Conservation (phyloP, 2,797 vertebrate genomes). For the Odontamblyopus lacepedii region DNA sequence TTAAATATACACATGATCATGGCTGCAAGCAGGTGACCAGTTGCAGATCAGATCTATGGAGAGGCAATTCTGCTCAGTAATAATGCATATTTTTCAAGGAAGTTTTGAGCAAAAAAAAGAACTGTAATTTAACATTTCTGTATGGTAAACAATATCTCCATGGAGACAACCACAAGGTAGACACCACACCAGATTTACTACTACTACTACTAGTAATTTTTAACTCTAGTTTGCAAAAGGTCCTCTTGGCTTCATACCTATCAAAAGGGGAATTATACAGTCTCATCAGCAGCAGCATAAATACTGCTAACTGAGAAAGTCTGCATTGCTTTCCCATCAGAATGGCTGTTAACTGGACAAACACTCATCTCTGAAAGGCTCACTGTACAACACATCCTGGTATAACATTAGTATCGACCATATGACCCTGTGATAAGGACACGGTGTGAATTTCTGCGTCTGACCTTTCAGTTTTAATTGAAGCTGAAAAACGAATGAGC, state of each 20-base stretch:
- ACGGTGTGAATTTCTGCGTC: neutral
- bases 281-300: no score
- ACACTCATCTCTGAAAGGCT: neutral
- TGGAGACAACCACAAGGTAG: no score
- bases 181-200: neutral
- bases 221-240: neutral
- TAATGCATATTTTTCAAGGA: no score
- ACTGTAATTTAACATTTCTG: no score
- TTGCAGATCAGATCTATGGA: no score
- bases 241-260: no score
- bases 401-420: neutral
- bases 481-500: conserved; percentile 14
- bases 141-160: no score
- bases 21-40: no score
- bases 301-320: no score
- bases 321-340: neutral
- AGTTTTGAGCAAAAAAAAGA: no score
- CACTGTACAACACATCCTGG: neutral
- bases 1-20: no score
- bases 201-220: neutral
- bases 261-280: neutral
- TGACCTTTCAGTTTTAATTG: conserved; percentile 16
- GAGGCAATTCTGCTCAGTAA: no score
- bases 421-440: conserved; percentile 5
- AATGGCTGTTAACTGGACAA: neutral